Conservation (phyloP, 2,113 vertebrate genomes). For the Pheucticus melanocephalus region DNA sequence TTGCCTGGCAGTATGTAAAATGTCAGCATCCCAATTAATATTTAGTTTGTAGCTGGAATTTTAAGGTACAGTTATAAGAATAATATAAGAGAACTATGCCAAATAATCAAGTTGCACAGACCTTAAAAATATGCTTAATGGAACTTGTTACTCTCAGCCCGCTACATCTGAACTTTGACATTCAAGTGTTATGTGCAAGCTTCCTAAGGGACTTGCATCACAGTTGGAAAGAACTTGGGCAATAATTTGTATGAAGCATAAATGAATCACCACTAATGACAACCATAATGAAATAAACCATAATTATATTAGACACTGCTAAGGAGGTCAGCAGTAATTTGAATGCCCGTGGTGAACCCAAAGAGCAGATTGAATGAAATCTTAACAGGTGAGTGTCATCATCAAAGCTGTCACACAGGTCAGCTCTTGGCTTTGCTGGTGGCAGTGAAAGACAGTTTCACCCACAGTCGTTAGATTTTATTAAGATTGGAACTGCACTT, state of each 20-base stretch:
- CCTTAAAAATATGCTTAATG: neutral
- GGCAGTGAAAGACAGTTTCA: neutral
- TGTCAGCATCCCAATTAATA: constrained; percentile 28
- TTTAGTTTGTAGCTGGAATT: neutral
- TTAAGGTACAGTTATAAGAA: neutral
- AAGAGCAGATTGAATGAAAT: neutral
- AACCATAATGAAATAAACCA: neutral
- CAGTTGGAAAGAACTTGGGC: neutral
- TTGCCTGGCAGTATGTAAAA: constrained; percentile 14
- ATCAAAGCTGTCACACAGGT: neutral
- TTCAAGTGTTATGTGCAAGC: neutral
- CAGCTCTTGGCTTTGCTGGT: neutral
- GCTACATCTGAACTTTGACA: neutral
- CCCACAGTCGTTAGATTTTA: neutral
- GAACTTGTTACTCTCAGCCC: neutral
- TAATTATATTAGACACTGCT: neutral
- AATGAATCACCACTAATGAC: neutral
- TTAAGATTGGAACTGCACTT: neutral
- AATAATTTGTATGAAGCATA: neutral
- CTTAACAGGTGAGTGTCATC: neutral
- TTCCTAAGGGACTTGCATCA: neutral
- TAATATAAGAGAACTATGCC: neutral
- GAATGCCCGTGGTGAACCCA: neutral
- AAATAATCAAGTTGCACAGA: neutral
- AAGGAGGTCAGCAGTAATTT: neutral